Evolutionary conservation across 2,797 vertebrate species (phyloP).

Genomic region (Hipposideros larvatus): DNA sequence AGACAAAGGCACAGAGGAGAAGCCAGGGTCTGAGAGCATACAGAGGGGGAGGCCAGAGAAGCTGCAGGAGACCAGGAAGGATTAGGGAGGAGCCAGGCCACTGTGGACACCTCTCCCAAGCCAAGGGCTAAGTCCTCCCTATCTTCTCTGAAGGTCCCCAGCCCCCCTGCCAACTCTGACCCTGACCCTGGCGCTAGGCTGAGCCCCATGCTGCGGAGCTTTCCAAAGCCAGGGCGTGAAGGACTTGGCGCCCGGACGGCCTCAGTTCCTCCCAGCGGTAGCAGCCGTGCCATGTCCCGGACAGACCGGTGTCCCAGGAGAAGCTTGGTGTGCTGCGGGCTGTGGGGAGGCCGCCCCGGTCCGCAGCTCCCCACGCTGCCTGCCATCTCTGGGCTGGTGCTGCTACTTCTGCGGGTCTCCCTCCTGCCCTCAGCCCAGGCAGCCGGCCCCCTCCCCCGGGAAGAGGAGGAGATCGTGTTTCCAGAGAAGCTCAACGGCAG

Average conservation of each 20-base stretch:
- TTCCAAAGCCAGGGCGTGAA: constrained; percentile 41
- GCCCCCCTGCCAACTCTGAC: constrained; percentile 67
- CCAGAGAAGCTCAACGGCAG: constrained; percentile 77
- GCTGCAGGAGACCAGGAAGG: constrained; percentile 28
- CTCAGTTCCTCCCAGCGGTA: constrained; percentile 35
- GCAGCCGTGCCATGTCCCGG: constrained; percentile 53
- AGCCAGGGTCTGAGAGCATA: neutral
- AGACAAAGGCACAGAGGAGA: constrained; percentile 71
- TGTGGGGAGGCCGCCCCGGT: neutral
- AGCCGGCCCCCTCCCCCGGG: constrained; percentile 63
- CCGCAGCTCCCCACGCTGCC: neutral
- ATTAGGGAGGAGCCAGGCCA: neutral
- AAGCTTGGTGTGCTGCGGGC: constrained; percentile 49
- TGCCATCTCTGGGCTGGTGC: neutral
- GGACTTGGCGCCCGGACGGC: constrained; percentile 40
- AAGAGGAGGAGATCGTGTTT: constrained; percentile 77
- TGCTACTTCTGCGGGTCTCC: constrained; percentile 58
- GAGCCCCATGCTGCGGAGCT: constrained; percentile 41
- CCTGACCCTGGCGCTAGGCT: constrained; percentile 3
- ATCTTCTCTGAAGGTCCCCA: constrained; percentile 22
- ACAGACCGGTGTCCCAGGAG: neutral
- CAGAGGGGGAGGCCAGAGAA: constrained; percentile 11
- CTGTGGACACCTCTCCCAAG: neutral
- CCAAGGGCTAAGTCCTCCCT: constrained; percentile 50
- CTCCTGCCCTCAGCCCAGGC: constrained; percentile 65